A percentile compares a stretch with the other conserved stretches of the same genome.
These are phyloP conservation scores for Aeoliscus strigatus DNA, from an alignment of 2,797 vertebrate genomes.

Conservation along the genomic window DNA sequence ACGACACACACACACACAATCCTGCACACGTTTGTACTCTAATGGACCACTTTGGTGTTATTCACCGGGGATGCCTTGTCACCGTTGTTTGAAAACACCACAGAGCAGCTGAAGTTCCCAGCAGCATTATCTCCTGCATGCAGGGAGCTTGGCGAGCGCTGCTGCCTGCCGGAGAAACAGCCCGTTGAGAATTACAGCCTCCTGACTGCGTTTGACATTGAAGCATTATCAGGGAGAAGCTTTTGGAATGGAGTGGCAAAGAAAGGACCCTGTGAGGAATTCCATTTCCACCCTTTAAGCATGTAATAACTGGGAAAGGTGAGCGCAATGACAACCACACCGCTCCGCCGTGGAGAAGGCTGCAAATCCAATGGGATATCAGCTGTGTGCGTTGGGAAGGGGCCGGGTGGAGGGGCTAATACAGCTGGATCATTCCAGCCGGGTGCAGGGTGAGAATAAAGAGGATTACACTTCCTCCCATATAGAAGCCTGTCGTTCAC, in stretches of 20 bases:
- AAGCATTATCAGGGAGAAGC: slow-evolving; percentile 48
- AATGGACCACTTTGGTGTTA: slow-evolving; percentile 9
- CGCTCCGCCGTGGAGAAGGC: slow-evolving; percentile 24
- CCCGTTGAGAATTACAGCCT: slow-evolving; percentile 41
- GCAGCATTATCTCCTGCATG: slow-evolving; percentile 42
- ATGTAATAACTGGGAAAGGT: slow-evolving; percentile 58
- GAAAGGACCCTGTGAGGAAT: slow-evolving; percentile 31
- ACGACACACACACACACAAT: not conserved
- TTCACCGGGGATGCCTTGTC: slow-evolving; percentile 27
- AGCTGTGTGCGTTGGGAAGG: slow-evolving; percentile 24
- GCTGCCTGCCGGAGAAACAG: slow-evolving; percentile 34
- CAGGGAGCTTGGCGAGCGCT: slow-evolving; percentile 33
- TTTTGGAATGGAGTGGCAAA: slow-evolving; percentile 29
- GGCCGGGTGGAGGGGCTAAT: slow-evolving; percentile 36
- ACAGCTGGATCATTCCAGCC: slow-evolving; percentile 37
- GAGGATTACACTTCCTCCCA: slow-evolving; percentile 39
- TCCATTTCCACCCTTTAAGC: slow-evolving; percentile 38
- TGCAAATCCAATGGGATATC: slow-evolving; percentile 45
- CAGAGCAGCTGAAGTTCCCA: slow-evolving; percentile 35
- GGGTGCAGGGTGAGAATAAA: slow-evolving; percentile 45
- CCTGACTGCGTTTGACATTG: slow-evolving; percentile 59
- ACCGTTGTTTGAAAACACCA: slow-evolving; percentile 23
- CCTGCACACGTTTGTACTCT: slow-evolving; percentile 16
- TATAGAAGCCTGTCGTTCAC: slow-evolving; percentile 3
- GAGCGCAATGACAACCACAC: slow-evolving; percentile 62